phyloP scores from a whole-genome alignment of 1,140 invertebrate species.

The Patella vulgata region DNA sequence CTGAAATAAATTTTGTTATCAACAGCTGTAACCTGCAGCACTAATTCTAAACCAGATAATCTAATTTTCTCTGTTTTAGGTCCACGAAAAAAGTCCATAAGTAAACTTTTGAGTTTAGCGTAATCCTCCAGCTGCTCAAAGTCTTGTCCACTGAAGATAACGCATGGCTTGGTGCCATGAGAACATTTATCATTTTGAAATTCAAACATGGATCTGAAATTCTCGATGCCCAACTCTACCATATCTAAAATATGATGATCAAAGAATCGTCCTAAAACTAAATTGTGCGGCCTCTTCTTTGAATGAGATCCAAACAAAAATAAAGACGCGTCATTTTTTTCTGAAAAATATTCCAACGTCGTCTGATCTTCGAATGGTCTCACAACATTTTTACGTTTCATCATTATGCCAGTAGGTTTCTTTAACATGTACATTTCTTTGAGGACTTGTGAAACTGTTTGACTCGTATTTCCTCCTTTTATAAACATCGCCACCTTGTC shows the following conservation, averaged over 20 bases:
- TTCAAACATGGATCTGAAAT: constrained; percentile 80
- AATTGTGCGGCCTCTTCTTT: constrained; percentile 95
- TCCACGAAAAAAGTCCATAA: constrained; percentile 92
- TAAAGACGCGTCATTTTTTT: constrained; percentile 87
- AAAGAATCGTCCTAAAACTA: constrained; percentile 84
- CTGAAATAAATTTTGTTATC: constrained; percentile 84
- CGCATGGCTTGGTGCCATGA: constrained; percentile 87
- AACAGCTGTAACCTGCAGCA: constrained; percentile 85
- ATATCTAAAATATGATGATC: constrained; percentile 93
- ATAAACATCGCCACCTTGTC: constrained; percentile 86
- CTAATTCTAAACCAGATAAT: constrained; percentile 92
- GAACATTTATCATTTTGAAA: constrained; percentile 83
- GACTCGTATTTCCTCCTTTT: constrained; percentile 85
- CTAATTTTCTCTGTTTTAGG: constrained; percentile 81
- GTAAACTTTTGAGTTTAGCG: constrained; percentile 85
- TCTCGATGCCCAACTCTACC: constrained; percentile 92
- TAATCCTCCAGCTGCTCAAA: constrained; percentile 85
- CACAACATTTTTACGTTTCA: constrained; percentile 71
- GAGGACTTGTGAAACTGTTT: constrained; percentile 77
- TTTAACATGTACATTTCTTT: constrained; percentile 91
- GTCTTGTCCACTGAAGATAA: constrained; percentile 91
- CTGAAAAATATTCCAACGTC: constrained; percentile 80
- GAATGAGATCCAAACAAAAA: constrained; percentile 86
- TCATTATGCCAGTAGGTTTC: constrained; percentile 82
- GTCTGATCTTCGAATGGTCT: constrained; percentile 69